Conservation (phyloP, 2,113 vertebrate species). For the Kryptolebias marmoratus region DNA sequence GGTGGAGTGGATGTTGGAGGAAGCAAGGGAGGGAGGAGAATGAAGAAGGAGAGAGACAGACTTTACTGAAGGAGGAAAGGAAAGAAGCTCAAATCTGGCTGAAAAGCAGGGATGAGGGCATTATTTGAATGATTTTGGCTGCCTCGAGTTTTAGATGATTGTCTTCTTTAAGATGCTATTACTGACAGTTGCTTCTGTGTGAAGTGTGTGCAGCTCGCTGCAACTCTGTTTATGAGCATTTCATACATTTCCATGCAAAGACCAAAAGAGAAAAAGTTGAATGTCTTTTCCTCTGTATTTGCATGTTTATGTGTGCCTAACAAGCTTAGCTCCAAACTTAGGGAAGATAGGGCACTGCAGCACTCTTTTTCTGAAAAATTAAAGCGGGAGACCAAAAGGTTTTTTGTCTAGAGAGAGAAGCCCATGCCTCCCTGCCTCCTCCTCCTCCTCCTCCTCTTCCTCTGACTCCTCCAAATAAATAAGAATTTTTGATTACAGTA, state of each 20-base stretch:
- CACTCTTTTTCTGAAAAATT: constrained; percentile 79
- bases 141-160: constrained; percentile 62
- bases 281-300: constrained; percentile 63
- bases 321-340: constrained; percentile 73
- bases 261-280: constrained; percentile 56
- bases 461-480: constrained; percentile 83
- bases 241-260: constrained; percentile 33
- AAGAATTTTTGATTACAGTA: constrained; percentile 88
- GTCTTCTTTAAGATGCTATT: constrained; percentile 64
- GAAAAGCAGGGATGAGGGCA: constrained; percentile 63
- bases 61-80: constrained; percentile 68
- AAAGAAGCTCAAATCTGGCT: constrained; percentile 61
- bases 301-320: constrained; percentile 74
- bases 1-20: constrained; percentile 70
- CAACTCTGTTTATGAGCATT: constrained; percentile 28
- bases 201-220: constrained; percentile 24
- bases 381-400: constrained; percentile 78
- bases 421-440: constrained; percentile 64
- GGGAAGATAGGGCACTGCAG: constrained; percentile 73
- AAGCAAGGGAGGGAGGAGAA: constrained; percentile 63
- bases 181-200: constrained; percentile 55
- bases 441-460: constrained; percentile 58
- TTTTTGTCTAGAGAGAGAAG: constrained; percentile 80
- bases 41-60: constrained; percentile 70
- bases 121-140: constrained; percentile 59